Evolutionary conservation across 2,113 vertebrate species (phyloP).

Genomic region (Bolborhynchus lineola): DNA sequence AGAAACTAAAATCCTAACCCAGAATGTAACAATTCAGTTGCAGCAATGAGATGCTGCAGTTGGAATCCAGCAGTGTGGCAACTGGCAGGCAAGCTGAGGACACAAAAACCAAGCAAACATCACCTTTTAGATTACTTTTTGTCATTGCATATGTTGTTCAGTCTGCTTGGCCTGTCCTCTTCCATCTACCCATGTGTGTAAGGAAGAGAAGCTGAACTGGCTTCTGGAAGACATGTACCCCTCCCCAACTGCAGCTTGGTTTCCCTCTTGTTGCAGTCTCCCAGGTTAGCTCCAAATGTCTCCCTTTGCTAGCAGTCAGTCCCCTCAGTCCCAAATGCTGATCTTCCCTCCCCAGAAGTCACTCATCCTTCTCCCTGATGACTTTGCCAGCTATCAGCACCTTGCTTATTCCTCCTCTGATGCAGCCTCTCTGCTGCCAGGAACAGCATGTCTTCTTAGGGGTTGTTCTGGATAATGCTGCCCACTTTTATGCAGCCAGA

Average conservation of each 20-base stretch:
- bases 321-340: background rate
- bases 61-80: background rate
- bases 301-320: background rate
- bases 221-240: background rate
- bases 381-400: background rate
- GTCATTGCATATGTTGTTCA: background rate
- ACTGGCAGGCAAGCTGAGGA: background rate
- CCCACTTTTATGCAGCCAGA: background rate
- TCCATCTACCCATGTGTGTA: background rate
- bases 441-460: fast-evolving
- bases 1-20: background rate
- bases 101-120: background rate
- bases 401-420: background rate
- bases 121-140: background rate
- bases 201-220: background rate
- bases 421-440: background rate
- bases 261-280: background rate
- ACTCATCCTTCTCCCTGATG: background rate
- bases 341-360: background rate
- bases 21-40: background rate
- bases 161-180: background rate
- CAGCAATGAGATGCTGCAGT: background rate
- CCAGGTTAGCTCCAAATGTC: background rate
- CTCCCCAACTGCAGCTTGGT: background rate
- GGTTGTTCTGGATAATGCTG: background rate